Percentiles rank a stretch among this genome's conserved stretches.
phyloP scores from a whole-genome alignment of 1,140 invertebrate species.

The Leptonema lineaticorne region DNA sequence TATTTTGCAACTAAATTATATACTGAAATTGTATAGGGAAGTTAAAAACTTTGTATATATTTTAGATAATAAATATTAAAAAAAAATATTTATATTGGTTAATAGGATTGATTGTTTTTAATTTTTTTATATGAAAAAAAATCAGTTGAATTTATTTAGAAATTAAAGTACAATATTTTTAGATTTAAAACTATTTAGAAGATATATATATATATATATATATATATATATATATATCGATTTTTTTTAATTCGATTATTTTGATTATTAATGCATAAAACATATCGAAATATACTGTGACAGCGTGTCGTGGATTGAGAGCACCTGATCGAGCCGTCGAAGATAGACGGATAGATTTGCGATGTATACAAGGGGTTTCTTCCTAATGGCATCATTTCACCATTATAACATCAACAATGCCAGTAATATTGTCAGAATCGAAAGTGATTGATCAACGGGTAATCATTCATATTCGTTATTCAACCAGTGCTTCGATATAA shows the following conservation, averaged over 20 bases:
- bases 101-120: no score
- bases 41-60: no score
- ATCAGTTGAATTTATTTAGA: no score
- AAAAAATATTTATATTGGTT: no score
- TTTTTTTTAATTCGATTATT: background rate
- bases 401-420: constrained; percentile 26
- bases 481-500: background rate
- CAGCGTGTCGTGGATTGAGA: background rate
- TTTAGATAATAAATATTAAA: no score
- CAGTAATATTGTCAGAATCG: constrained; percentile 25
- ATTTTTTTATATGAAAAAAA: no score
- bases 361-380: constrained; percentile 9
- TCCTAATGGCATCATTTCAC: constrained; percentile 22
- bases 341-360: background rate
- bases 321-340: background rate
- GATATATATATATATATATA: background rate
- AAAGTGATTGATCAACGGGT: constrained; percentile 23
- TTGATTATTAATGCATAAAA: background rate
- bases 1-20: no score
- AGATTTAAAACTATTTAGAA: no score
- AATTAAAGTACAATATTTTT: no score
- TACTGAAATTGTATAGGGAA: no score
- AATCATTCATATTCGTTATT: constrained; percentile 24
- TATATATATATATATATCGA: background rate
- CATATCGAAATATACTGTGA: background rate